Base-by-base conservation (phyloP, 2,888 invertebrate genomes). In the Cyclophora punctaria region DNA sequence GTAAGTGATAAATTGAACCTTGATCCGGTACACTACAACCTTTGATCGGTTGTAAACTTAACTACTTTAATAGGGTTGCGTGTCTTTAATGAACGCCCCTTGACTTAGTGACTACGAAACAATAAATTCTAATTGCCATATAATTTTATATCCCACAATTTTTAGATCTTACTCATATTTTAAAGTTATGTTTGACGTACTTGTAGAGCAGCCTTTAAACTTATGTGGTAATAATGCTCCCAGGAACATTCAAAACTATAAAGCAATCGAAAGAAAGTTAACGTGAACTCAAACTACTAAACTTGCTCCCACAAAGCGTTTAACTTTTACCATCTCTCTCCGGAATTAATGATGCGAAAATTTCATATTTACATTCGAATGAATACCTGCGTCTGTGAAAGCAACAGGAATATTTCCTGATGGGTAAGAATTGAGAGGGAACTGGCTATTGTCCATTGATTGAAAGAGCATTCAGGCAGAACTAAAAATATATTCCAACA, bases 241-340 rank as follows among this genome's bases (percentile, higher is more conserved):
- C 62, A 51, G 58, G 51, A 47, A 49, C 47, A 52, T 64, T 64
- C 62, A 52, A 53, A 63, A 62, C 64, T 66, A 53, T 62, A 63
- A 69, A 70, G 62, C 61, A 60, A 69, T 70, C 59, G 66, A 66
- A 72, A 67, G 68, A 72, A 72, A 70, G 73, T 69, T 66, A 64
- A 60, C 59, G 54, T 51, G 60, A 54, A 65, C 59, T 61, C 52
- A 53, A 59, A 57, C 56, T 62, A 49, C 60, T 57, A 52, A 67
- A 66, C 59, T 65, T 64, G 56, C 52, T 48, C 51, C 56, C 51
- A 57, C 60, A 57, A 59, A 62, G 65, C 59, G 53, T 62, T 58
- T 55, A 67, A 66, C 63, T 69, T 67, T 62, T 59, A 56, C 62
- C 58, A 57, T 57, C 56, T 59, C 59, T 58, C 57, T 56, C 52